Evolutionary conservation across 2,113 vertebrate species (phyloP), one percentile per base, ranked within the genome.

Genomic region (Colistium nudipinnis): DNA sequence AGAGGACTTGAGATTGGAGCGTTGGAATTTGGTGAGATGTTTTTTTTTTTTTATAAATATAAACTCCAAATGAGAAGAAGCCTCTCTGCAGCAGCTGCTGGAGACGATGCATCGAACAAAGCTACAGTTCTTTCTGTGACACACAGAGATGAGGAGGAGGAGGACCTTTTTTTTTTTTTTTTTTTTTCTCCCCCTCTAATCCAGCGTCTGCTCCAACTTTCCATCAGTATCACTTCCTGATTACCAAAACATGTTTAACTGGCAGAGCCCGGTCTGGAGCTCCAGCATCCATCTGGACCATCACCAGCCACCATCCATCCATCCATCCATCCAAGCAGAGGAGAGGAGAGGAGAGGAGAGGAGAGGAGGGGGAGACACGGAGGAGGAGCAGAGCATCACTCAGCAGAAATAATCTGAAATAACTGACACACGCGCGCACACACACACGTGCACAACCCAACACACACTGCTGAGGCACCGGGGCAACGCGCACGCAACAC

Each of bases 391-490:
- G 68, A 74, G 67, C 63, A 74, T 78, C 86, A 80, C 80, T 82
- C 83, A 82, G 75, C 69, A 85, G 68, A 87, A 88, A 90, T 78
- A 27, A 87, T 85, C 36, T 74, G 36, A 80, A 77, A 82, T 80
- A 76, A 80, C 83, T 47, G 19, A 22, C 51, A 55, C 39, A 41
- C 52, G 14, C 54, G 10, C 31, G 24, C 52, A 31, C 27, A n/a
- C 17, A 10, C 62, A 12, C 38, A 38, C n/a, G 43, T 31, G 51
- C 52, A 33, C 9, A 38, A 8, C 48, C 44, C 38, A 47, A 36
- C 45, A 28, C 57, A 69, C 77, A 59, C 51, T 47, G 49, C 82
- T 80, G 80, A 87, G 68, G 74, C 88, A 87, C 82, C 9, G 31
- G 64, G 47, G 45, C 45, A 71, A 81, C 54, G 27, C 68, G 49